These are phyloP conservation scores for Bombus sibiricus DNA, from an alignment of 1,140 invertebrate genomes.

Conservation along the genomic window DNA sequence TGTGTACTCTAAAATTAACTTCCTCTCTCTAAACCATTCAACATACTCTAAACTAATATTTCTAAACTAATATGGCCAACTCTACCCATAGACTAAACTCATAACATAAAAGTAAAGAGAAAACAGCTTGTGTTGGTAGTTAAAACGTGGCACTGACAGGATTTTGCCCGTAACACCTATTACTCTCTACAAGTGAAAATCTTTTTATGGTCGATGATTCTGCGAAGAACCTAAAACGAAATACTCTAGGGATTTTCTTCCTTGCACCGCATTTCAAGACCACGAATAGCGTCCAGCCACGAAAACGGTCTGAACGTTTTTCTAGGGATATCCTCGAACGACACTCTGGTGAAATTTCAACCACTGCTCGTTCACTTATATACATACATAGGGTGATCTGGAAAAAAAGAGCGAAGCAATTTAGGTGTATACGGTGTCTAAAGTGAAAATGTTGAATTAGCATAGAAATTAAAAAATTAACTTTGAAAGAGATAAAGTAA, in stretches of 20 bases:
- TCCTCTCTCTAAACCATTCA: not conserved
- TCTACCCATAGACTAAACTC: too few species aligned
- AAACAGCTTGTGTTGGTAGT: slow-evolving; percentile 1
- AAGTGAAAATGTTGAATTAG: too few species aligned
- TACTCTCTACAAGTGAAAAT: slow-evolving; percentile 15
- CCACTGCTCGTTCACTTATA: not conserved
- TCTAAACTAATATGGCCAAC: not conserved
- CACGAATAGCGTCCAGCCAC: not conserved
- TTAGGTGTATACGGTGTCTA: too few species aligned
- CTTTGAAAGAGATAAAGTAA: too few species aligned
- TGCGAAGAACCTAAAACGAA: not conserved
- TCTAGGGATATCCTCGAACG: not conserved
- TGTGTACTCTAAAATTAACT: not conserved
- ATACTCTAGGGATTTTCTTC: slow-evolving; percentile 32
- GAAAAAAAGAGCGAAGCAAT: too few species aligned
- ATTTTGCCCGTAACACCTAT: slow-evolving; percentile 1
- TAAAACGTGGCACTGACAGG: not conserved
- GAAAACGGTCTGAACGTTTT: too few species aligned
- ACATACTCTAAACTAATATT: not conserved
- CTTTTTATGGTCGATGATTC: slow-evolving; percentile 19
- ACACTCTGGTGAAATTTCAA: slow-evolving; percentile 29
- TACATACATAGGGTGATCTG: not conserved
- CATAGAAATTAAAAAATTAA: too few species aligned
- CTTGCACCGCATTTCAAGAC: not conserved
- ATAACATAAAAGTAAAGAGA: not conserved